phyloP scores from a whole-genome alignment of 2,888 invertebrate genomes.

The Lasius fuliginosus region DNA sequence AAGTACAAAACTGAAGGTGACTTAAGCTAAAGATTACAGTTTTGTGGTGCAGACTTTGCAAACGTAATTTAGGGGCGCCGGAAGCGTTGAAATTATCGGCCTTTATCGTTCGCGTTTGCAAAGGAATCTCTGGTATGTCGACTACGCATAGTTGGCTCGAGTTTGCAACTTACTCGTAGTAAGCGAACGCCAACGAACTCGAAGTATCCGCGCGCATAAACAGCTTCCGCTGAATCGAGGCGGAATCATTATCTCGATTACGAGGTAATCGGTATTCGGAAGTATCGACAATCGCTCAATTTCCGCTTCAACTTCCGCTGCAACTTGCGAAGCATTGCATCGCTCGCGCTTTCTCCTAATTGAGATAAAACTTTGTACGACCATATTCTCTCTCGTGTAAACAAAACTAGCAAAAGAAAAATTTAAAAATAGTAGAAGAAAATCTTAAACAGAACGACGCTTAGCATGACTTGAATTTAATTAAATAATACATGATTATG shows the following conservation, averaged over 20 bases:
- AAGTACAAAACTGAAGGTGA: not conserved
- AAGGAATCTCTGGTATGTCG: constrained; percentile 63
- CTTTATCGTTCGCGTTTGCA: constrained; percentile 45
- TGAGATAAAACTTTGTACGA: constrained; percentile 8
- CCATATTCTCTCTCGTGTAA: not conserved
- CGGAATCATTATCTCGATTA: constrained; percentile 28
- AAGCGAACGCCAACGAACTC: constrained; percentile 39
- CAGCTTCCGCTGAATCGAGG: constrained; percentile 31
- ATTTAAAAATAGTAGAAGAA: not conserved
- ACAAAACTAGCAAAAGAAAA: not conserved
- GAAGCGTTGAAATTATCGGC: constrained; percentile 35
- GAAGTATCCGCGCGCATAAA: constrained; percentile 42
- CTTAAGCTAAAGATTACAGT: not conserved
- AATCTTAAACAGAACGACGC: not conserved
- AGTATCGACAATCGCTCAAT: constrained; percentile 34
- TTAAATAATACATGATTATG: constrained; percentile 1
- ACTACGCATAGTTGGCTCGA: constrained; percentile 62
- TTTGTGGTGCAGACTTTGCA: constrained; percentile 2
- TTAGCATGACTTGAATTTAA: not conserved
- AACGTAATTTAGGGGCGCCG: constrained; percentile 11
- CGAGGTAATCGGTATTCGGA: constrained; percentile 13
- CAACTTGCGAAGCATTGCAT: constrained; percentile 14
- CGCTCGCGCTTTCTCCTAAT: constrained; percentile 3
- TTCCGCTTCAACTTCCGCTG: not conserved
- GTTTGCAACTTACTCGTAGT: constrained; percentile 51